Conservation (phyloP, 1,140 invertebrate genomes). For the Dendrolimus kikuchii region DNA sequence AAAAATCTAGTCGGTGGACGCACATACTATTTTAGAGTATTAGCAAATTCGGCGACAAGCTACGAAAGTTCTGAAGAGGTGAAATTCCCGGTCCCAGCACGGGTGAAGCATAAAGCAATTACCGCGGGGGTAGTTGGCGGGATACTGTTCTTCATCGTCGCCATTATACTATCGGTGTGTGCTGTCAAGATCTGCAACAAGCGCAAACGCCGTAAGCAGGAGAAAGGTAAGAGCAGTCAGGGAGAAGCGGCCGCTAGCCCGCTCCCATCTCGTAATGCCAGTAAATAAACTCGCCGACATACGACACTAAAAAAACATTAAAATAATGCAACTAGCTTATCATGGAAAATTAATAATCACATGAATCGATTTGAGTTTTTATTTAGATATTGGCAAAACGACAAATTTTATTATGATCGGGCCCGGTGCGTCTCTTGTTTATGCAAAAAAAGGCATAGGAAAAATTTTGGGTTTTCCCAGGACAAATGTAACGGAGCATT, state of each 20-base stretch:
- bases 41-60: constrained; percentile 87
- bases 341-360: too few species aligned
- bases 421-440: too few species aligned
- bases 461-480: too few species aligned
- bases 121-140: constrained; percentile 95
- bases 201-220: constrained; percentile 94
- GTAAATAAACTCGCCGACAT: not conserved
- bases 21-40: constrained; percentile 92
- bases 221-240: constrained; percentile 85
- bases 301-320: too few species aligned
- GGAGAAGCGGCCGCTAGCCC: constrained; percentile 51
- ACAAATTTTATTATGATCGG: too few species aligned
- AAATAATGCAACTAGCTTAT: too few species aligned
- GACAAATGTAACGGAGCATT: too few species aligned
- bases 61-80: constrained; percentile 89
- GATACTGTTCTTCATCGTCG: constrained; percentile 96
- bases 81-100: constrained; percentile 88
- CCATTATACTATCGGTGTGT: constrained; percentile 95
- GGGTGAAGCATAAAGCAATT: constrained; percentile 93
- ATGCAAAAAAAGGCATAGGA: too few species aligned
- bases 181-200: constrained; percentile 98
- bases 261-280: constrained; percentile 12
- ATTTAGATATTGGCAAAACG: too few species aligned
- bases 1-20: constrained; percentile 92
- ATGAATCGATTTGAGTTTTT: too few species aligned